Evolutionary conservation across 1,140 invertebrate species (phyloP), one percentile per base, ranked within the genome.

Genomic region (Dendroctonus valens): DNA sequence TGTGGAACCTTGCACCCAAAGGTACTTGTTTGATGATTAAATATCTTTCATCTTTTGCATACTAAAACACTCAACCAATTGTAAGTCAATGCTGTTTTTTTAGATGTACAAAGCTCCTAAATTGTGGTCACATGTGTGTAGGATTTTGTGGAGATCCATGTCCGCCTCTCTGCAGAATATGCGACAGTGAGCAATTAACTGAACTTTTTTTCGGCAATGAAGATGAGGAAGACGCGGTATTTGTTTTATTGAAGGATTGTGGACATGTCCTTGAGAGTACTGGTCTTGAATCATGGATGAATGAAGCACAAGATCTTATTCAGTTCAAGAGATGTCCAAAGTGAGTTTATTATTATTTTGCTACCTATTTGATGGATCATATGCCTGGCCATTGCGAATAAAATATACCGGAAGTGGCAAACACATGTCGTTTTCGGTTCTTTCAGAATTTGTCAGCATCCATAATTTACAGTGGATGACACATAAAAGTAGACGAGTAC

Each of bases 141-240:
- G 88, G 88, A 37, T 82, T 87, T 55, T 91, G 89, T 78, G 87
- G 87, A 9, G 89, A 91, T 74, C 77, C 80, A 70, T 84, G 83
- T 75, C 83, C 80, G 77, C 81, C 75, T 52, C 65, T 83, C 14
- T 86, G 84, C 74, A 73, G 77, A 5, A 55, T 76, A 52, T 86
- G 84, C 73, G 66, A 84, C 65, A 70, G 74, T 15, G 80, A 84
- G 7, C 74, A 81, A 70, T 72, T 87, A 0, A 78, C 77, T 5
- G 72, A 72, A 52, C 79, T 82, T 49, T 82, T 90, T 65, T 80
- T 89, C 14, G 86, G 85, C 6, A 81, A 78, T 70, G 82, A 84
- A 70, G 84, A 82, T 65, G 82, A 84, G 3, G 78, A 81, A 39
- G 79, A 84, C 71, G 83, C 82, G n/a, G 81, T 79, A 63, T 87